phyloP scores from a whole-genome alignment of 2,888 invertebrate genomes.

The Desoria tigrina region DNA sequence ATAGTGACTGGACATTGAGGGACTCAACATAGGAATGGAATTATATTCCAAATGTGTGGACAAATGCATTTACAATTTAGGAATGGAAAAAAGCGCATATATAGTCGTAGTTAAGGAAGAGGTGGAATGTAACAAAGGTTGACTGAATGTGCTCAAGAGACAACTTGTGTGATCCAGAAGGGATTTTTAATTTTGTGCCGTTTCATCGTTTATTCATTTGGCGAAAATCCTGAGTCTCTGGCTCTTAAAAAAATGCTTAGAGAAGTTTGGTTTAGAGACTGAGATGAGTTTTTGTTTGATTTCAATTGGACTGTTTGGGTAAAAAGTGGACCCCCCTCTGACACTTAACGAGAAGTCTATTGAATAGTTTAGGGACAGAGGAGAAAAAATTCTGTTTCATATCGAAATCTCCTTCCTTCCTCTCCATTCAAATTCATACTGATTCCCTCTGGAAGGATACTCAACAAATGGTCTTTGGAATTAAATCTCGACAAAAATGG shows the following conservation, averaged over 20 bases:
- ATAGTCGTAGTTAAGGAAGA: too few relatives aligned
- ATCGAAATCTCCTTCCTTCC: conserved; percentile 35
- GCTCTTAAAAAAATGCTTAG: conserved; percentile 1
- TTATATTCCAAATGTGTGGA: too few relatives aligned
- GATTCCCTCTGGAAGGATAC: background rate
- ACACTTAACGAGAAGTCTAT: conserved; percentile 49
- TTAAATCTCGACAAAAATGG: too few relatives aligned
- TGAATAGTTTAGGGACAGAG: conserved; percentile 20
- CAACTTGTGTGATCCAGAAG: conserved; percentile 12
- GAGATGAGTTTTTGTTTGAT: conserved; percentile 23
- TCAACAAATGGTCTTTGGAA: too few relatives aligned
- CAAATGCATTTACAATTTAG: too few relatives aligned
- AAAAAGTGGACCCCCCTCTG: conserved; percentile 41
- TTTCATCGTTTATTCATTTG: conserved; percentile 35
- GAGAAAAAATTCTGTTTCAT: conserved; percentile 35
- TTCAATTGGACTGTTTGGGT: conserved; percentile 38
- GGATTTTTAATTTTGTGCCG: conserved; percentile 29
- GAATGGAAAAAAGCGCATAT: too few relatives aligned
- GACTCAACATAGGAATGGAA: too few relatives aligned
- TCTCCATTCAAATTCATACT: conserved; percentile 8
- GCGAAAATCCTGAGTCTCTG: conserved; percentile 2
- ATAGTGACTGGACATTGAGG: too few relatives aligned
- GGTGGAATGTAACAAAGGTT: too few relatives aligned
- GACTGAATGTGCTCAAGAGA: background rate
- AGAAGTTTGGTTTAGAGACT: background rate